Base-by-base conservation (phyloP, 1,140 invertebrate species). In the Drosophila nannoptera region DNA sequence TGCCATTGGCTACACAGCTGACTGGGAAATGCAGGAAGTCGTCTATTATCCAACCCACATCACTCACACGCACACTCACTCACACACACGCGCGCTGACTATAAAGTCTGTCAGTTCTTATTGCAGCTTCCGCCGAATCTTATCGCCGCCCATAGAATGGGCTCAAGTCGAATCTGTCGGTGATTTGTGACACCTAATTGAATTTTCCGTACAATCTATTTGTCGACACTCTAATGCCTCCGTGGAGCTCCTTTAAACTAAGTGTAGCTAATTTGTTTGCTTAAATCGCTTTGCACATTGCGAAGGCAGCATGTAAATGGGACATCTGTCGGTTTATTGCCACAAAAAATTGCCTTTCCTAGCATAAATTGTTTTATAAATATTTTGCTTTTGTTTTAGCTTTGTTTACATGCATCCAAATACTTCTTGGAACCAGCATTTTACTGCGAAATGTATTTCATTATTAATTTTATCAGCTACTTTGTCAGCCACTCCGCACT, bases 131-230 rank as follows among this genome's bases (percentile, higher is more conserved):
- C 49, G 42, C 22, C 8, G 22, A 35, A 22, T 59, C 33, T 46
- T 60, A 58, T 66, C 12, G 7, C 6, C 6, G 29, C 9, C 12
- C n/a, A 32, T 52, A 5, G 9, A 64, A 32, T 22, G 40, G 12
- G 54, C 9, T 38, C 32, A 43, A 64, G 45, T 32, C 52, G 43
- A 73, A 69, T 73, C 35, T 69, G 65, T 67, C 61, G 32, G 64
- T 65, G 62, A 83, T 83, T 83, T 72, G 70, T 72, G 56, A 54
- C 64, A 49, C 49, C 58, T 83, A 83, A 84, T 75, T 82, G 78
- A 83, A 78, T 82, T 61, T 61, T 40, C 38, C 43, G 50, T 36
- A 33, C 40, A 33, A 63, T 63, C 52, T 46, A 16, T 52, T 64
- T 64, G 48, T 33, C 59, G 12, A 22, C n/a, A 29, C n/a, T 68